Evolutionary conservation across 2,888 invertebrate species (phyloP).

Genomic region (Temnothorax rugatulus): DNA sequence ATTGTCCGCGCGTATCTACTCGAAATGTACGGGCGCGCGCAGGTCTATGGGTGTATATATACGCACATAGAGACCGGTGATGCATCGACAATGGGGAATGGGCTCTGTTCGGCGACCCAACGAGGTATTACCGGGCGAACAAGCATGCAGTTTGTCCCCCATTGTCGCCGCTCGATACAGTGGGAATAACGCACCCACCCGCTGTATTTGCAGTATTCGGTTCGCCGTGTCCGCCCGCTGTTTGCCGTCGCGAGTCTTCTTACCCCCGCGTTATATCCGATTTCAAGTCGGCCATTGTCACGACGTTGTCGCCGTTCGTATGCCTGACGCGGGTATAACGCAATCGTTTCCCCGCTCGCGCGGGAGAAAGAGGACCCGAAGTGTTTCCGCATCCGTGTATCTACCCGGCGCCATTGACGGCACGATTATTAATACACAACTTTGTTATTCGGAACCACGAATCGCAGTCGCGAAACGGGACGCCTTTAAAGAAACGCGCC

Average conservation of each 20-base stretch:
- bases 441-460: neutral
- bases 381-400: neutral
- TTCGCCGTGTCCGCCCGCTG: constrained; percentile 73
- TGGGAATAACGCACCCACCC: constrained; percentile 80
- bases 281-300: constrained; percentile 74
- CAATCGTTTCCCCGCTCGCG: constrained; percentile 55
- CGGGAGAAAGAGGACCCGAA: neutral
- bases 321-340: constrained; percentile 60
- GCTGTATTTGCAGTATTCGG: constrained; percentile 79
- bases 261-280: constrained; percentile 75
- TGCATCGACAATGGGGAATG: constrained; percentile 81
- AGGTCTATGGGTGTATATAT: constrained; percentile 77
- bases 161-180: constrained; percentile 82
- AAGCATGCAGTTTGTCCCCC: constrained; percentile 83
- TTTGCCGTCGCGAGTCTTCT: constrained; percentile 73
- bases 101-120: constrained; percentile 82
- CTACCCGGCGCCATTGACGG: neutral
- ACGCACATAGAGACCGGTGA: constrained; percentile 74
- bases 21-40: constrained; percentile 80
- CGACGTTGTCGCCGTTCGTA: constrained; percentile 48
- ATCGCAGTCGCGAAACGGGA: neutral
- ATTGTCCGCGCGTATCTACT: constrained; percentile 81
- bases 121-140: constrained; percentile 83
- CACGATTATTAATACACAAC: neutral
- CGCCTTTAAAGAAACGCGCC: neutral